Conservation (phyloP, 2,797 vertebrate species). For the Sebastes oblongus region DNA sequence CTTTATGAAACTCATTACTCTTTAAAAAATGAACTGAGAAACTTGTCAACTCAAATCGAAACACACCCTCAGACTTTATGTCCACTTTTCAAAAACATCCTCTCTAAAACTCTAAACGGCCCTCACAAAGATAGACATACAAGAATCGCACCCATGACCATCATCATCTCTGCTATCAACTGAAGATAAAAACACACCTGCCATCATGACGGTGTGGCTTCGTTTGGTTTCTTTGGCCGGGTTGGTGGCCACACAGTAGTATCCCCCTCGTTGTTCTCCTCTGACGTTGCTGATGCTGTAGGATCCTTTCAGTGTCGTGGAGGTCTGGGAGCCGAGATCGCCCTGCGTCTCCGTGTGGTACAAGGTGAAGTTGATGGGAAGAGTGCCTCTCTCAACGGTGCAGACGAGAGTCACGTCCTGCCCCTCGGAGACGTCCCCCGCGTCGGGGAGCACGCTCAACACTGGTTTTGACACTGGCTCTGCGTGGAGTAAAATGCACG, state of each 20-base stretch:
- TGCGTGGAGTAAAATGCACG: constrained; percentile 21
- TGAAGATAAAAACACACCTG: constrained; percentile 58
- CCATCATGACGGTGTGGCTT: constrained; percentile 44
- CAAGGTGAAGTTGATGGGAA: constrained; percentile 76
- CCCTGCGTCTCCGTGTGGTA: neutral
- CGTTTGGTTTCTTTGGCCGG: constrained; percentile 22
- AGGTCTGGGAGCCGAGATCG: neutral
- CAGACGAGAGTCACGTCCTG: constrained; percentile 71
- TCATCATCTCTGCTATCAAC: too few species aligned
- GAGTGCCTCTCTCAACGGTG: constrained; percentile 65
- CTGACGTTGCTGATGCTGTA: constrained; percentile 39
- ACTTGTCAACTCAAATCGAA: neutral
- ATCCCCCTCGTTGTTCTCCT: constrained; percentile 58
- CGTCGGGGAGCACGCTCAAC: constrained; percentile 34
- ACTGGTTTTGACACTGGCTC: constrained; percentile 72
- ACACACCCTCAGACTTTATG: neutral
- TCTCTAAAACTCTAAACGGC: neutral
- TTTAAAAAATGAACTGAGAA: neutral
- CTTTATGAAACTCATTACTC: neutral
- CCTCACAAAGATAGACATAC: neutral
- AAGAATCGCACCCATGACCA: neutral
- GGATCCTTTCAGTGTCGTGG: neutral
- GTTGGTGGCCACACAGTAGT: constrained; percentile 76
- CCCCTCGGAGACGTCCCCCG: constrained; percentile 61
- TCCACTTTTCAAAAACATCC: neutral